Evolutionary conservation across 2,797 vertebrate species (phyloP), one percentile per base, ranked within the genome.

Genomic region (Clarias laeviceps): DNA sequence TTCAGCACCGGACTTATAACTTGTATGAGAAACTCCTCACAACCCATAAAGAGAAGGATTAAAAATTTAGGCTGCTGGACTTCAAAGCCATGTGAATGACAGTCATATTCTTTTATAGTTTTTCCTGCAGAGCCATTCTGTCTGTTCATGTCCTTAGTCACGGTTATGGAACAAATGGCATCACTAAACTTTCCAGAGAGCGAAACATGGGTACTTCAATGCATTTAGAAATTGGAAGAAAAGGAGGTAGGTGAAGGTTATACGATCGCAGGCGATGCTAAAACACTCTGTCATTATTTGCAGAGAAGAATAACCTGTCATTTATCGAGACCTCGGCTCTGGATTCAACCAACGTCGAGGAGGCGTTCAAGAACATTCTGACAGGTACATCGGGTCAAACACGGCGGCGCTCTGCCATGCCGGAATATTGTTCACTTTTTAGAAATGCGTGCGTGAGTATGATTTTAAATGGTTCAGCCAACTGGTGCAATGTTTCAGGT

Each of bases 271-370:
- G 11, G n/a, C 50, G 59, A 62, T 29, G 29, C 37, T 82, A 82
- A 84, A 34, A 64, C 22, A 8, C 8, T 11, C 24, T 82, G 85
- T 85, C 72, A 34, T 88, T 22, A 87, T 18, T 93, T 93, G 12
- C 94, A 99, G 98, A 99, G 91, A 99, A 99, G 91, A 99, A 99
- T 95, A 98, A 96, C 91, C 93, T 99, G 90, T 99, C 98, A 66
- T 99, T 99, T 94, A 99, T 99, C 90, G 98, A 99, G 94, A 99
- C 98, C 0, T 99, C 98, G 32, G 98, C 98, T 82, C 94, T 99
- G 95, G 98, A 99, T 91, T 99, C 98, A 76, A 99, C 98, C 94
- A 99, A 99, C 17, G 98, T 99, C 83, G 98, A 99, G 92, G 98
- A 99, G 93, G 98, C 98, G 29, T 99, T 99, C 94, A 99, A 99